Conservation (phyloP, 2,888 invertebrate species). For the Rhabditoides inermis region DNA sequence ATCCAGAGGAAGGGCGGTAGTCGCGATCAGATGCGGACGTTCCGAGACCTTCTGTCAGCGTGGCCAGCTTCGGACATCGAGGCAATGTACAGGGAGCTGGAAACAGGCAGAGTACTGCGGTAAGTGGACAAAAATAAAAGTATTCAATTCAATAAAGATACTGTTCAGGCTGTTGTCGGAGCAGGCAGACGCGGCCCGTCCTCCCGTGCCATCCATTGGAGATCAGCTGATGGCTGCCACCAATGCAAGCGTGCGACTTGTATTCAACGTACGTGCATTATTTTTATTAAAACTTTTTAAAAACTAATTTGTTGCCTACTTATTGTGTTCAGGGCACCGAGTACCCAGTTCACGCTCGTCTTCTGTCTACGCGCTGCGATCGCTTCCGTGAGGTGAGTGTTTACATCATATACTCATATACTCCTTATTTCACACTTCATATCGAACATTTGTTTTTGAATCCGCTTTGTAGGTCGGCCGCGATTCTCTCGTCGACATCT, state of each 20-base stretch:
- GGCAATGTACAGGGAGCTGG: constrained; percentile 5
- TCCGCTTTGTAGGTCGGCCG: neutral
- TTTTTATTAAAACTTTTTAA: no score
- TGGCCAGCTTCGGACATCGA: constrained; percentile 24
- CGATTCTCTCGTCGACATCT: neutral
- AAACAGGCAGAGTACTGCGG: neutral
- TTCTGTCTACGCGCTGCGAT: constrained; percentile 1
- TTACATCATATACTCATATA: neutral
- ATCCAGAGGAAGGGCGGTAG: constrained; percentile 4
- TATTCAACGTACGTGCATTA: constrained; percentile 7
- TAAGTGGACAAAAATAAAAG: neutral
- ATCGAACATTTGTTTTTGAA: neutral
- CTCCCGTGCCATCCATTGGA: constrained; percentile 3
- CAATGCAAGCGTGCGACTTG: neutral
- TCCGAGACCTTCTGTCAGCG: constrained; percentile 19
- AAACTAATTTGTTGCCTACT: no score
- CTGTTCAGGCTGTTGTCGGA: neutral
- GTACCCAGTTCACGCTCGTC: no score
- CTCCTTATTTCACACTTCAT: neutral
- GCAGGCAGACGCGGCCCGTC: constrained; percentile 5
- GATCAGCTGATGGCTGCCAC: neutral
- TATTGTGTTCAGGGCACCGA: no score
- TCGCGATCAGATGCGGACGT: constrained; percentile 11
- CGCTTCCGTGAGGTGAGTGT: neutral
- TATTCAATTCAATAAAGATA: neutral